phyloP scores from a whole-genome alignment of 2,888 invertebrate genomes.

The Hypena proboscidalis region DNA sequence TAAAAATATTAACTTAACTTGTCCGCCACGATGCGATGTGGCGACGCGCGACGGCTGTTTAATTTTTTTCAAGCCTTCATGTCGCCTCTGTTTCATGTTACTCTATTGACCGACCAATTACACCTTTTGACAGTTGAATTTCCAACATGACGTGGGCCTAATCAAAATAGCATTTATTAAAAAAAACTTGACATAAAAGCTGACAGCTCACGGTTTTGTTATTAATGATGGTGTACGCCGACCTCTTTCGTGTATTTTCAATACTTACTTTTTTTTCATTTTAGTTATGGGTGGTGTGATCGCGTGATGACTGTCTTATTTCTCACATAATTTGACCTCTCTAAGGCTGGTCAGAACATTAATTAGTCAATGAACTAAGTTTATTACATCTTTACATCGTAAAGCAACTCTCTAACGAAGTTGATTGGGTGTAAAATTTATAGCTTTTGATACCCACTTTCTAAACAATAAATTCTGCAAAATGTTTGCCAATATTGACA shows the following conservation, averaged over 20 bases:
- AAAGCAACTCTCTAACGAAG: conserved; percentile 55
- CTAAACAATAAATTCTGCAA: conserved; percentile 26
- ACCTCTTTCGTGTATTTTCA: conserved; percentile 65
- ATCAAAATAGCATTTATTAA: conserved; percentile 86
- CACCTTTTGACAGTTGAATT: conserved; percentile 84
- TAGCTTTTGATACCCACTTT: conserved; percentile 44
- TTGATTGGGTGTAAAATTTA: conserved; percentile 65
- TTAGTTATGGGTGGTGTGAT: conserved; percentile 64
- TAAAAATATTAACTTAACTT: conserved; percentile 18
- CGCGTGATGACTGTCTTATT: conserved; percentile 69
- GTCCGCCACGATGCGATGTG: conserved; percentile 8
- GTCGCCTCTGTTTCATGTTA: conserved; percentile 59
- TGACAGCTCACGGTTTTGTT: conserved; percentile 83
- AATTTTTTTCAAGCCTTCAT: conserved; percentile 35
- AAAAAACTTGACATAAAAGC: conserved; percentile 80
- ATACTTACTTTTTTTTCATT: conserved; percentile 73
- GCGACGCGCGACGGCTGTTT: conserved; percentile 11
- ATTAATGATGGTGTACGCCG: conserved; percentile 73
- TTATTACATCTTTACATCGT: conserved; percentile 65
- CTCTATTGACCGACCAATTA: conserved; percentile 82
- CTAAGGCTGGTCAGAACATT: conserved; percentile 74
- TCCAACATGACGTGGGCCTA: conserved; percentile 86
- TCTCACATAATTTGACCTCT: conserved; percentile 73
- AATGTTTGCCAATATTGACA: conserved; percentile 10
- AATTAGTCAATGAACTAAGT: conserved; percentile 73